A percentile compares a stretch with the other conserved stretches of the same genome.
Evolutionary conservation across 2,113 vertebrate species (phyloP).

Genomic region (Hydrochoerus hydrochaeris): DNA sequence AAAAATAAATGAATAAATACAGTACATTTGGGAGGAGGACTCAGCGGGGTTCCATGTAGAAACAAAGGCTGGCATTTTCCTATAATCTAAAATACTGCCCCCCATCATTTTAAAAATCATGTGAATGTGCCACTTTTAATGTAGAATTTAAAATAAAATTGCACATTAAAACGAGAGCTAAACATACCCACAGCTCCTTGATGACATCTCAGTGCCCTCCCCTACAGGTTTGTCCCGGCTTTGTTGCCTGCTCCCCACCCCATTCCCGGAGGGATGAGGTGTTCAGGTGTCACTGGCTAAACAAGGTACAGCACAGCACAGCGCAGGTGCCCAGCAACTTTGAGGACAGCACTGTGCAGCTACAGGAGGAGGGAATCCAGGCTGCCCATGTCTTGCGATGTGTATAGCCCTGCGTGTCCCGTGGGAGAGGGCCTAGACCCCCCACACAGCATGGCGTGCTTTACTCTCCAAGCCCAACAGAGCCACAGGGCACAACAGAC

Average conservation of each 20-base stretch:
- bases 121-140: not conserved
- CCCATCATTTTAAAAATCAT: not conserved
- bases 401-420: fast-evolving
- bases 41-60: not conserved
- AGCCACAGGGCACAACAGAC: not conserved
- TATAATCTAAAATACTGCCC: constrained; percentile 8
- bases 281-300: not conserved
- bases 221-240: too few species aligned
- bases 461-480: not conserved
- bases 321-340: fast-evolving
- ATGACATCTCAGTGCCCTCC: not conserved
- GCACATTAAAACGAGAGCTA: not conserved
- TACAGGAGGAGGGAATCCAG: too few species aligned
- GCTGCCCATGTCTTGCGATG: not conserved
- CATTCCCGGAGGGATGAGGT: not conserved
- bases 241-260: not conserved
- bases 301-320: not conserved
- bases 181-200: not conserved
- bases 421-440: not conserved
- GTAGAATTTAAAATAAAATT: constrained; percentile 19
- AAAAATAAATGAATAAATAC: not conserved
- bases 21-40: not conserved
- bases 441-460: not conserved
- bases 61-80: not conserved
- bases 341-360: not conserved